phyloP scores from a whole-genome alignment of 1,140 invertebrate species.

The Lucilia cuprina region DNA sequence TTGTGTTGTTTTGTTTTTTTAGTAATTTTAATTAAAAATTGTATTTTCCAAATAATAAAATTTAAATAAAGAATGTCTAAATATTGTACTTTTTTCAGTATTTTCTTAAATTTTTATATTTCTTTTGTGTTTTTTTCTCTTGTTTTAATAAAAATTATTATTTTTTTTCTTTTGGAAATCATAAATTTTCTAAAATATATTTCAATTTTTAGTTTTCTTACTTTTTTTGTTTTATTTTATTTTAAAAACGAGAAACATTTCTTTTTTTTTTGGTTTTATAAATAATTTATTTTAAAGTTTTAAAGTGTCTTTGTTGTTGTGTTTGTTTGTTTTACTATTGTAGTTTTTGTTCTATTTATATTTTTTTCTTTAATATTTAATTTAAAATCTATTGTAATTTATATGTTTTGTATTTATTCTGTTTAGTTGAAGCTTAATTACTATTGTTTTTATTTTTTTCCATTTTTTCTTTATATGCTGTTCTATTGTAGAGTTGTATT shows the following conservation, averaged over 20 bases:
- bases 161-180: neutral
- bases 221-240: slow-evolving; percentile 13
- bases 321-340: neutral
- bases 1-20: neutral
- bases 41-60: slow-evolving; percentile 4
- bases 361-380: slow-evolving; percentile 1
- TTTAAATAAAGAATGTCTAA: slow-evolving; percentile 2
- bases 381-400: slow-evolving; percentile 31
- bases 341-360: slow-evolving; percentile 20
- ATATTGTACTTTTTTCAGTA: slow-evolving; percentile 9
- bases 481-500: slow-evolving; percentile 21
- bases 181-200: slow-evolving; percentile 4
- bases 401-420: slow-evolving; percentile 5
- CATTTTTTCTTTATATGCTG: neutral
- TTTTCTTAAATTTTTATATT: neutral
- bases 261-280: neutral
- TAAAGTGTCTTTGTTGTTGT: slow-evolving; percentile 20
- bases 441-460: slow-evolving; percentile 13
- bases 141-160: slow-evolving; percentile 1
- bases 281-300: slow-evolving; percentile 19
- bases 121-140: neutral
- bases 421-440: slow-evolving; percentile 24
- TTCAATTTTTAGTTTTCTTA: neutral
- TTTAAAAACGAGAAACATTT: slow-evolving; percentile 33
- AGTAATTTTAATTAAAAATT: neutral